These are phyloP conservation scores for Eonycteris spelaea DNA, from an alignment of 2,113 vertebrate species.

Conservation along the genomic window DNA sequence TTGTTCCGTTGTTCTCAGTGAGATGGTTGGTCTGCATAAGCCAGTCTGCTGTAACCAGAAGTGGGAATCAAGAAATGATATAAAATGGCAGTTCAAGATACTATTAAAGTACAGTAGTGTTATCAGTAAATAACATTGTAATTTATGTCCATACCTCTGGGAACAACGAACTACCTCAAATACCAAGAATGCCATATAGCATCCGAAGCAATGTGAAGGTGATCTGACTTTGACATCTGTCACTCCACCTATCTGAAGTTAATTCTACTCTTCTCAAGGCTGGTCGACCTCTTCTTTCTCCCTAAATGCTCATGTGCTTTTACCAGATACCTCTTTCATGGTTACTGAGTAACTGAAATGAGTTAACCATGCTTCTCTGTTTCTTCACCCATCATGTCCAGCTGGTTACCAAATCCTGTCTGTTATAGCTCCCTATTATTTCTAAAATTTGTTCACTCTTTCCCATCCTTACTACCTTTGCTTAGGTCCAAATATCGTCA, in stretches of 20 bases:
- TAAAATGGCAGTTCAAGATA: neutral
- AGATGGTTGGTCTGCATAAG: neutral
- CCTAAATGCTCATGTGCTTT: neutral
- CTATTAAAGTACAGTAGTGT: neutral
- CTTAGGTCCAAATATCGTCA: neutral
- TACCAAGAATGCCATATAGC: neutral
- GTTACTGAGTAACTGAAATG: neutral
- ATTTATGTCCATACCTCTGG: neutral
- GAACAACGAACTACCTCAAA: neutral
- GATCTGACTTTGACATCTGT: neutral
- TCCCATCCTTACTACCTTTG: neutral
- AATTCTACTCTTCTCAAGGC: neutral
- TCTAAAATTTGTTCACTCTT: neutral
- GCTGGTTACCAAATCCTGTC: neutral
- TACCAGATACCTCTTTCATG: neutral
- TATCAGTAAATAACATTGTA: neutral
- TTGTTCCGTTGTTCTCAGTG: neutral
- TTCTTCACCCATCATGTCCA: neutral
- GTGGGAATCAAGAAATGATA: neutral
- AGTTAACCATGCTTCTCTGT: neutral
- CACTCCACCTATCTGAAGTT: neutral
- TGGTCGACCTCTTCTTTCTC: neutral
- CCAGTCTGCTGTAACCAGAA: neutral
- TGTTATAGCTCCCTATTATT: neutral
- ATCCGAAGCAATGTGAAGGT: neutral